Evolutionary conservation across 1,140 invertebrate genomes (phyloP).

Genomic region (Copidosoma floridanum): DNA sequence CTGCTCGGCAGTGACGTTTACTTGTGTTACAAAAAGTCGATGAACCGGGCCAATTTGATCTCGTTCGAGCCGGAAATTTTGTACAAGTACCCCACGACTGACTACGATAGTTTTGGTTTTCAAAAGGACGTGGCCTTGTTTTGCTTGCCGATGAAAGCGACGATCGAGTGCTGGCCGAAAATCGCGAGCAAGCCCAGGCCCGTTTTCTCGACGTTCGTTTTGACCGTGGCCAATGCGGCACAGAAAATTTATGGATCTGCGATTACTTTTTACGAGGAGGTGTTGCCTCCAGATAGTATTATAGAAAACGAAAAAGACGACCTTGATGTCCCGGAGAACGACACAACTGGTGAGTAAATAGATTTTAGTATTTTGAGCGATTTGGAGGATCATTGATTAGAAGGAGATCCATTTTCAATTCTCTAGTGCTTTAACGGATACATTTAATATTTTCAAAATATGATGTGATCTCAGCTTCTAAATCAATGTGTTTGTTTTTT

Average conservation of each 20-base stretch:
- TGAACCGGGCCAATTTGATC: slow-evolving; percentile 86
- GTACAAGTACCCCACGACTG: slow-evolving; percentile 73
- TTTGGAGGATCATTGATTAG: too few relatives aligned
- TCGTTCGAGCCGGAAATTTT: slow-evolving; percentile 80
- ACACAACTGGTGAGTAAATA: slow-evolving; percentile 20
- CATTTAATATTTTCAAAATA: too few relatives aligned
- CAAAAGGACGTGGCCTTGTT: slow-evolving; percentile 91
- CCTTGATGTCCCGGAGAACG: slow-evolving; percentile 47
- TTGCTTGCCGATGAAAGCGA: slow-evolving; percentile 98
- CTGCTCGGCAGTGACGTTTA: slow-evolving; percentile 95
- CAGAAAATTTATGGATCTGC: slow-evolving; percentile 95
- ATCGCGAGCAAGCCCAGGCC: slow-evolving; percentile 79
- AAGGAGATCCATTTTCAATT: too few relatives aligned
- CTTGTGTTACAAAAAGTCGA: slow-evolving; percentile 98
- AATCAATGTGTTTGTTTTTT: too few relatives aligned
- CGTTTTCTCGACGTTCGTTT: slow-evolving; percentile 96
- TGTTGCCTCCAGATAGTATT: slow-evolving; percentile 39
- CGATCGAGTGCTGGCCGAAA: slow-evolving; percentile 93
- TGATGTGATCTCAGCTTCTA: too few relatives aligned
- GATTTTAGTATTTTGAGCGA: too few relatives aligned
- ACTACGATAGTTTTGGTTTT: slow-evolving; percentile 80
- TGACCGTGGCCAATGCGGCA: slow-evolving; percentile 89
- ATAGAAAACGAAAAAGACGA: slow-evolving; percentile 55
- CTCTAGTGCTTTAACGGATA: too few relatives aligned
- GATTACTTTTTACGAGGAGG: slow-evolving; percentile 93